Evolutionary conservation across 2,888 invertebrate species (phyloP).

Genomic region (Enchytraeus crypticus): DNA sequence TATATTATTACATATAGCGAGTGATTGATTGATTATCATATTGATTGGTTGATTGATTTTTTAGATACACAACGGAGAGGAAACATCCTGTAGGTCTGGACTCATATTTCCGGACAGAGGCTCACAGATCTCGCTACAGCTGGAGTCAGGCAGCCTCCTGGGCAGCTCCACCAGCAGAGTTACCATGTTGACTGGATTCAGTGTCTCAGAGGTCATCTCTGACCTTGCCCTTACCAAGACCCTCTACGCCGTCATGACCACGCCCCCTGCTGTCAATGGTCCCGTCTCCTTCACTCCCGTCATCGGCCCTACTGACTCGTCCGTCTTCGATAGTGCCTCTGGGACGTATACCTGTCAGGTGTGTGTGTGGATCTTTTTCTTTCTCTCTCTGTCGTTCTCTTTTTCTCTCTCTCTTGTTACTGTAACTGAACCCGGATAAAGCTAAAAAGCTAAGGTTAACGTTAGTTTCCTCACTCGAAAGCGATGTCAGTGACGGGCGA

Average conservation of each 20-base stretch:
- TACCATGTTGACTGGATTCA: slow-evolving; percentile 15
- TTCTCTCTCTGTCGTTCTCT: not conserved
- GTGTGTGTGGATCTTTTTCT: not conserved
- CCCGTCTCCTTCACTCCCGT: not conserved
- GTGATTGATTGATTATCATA: too few relatives aligned
- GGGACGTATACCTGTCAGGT: slow-evolving; percentile 11
- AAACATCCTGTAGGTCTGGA: not conserved
- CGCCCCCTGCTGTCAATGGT: not conserved
- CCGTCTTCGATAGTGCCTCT: slow-evolving; percentile 5
- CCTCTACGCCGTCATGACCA: slow-evolving; percentile 6
- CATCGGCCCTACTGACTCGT: not conserved
- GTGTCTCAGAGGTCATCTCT: slow-evolving; percentile 6
- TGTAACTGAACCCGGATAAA: too few relatives aligned
- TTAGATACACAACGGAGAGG: slow-evolving; percentile 1
- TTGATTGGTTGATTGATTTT: too few relatives aligned
- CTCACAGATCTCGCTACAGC: not conserved
- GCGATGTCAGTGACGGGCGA: too few relatives aligned
- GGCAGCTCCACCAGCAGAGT: not conserved
- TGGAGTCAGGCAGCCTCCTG: not conserved
- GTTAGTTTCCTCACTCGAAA: too few relatives aligned
- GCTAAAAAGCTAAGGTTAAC: too few relatives aligned
- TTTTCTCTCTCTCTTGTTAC: too few relatives aligned
- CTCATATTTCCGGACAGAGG: slow-evolving; percentile 1
- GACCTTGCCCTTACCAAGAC: slow-evolving; percentile 1
- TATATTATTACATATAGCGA: too few relatives aligned